Percentiles rank a stretch among this genome's conserved stretches.
Evolutionary conservation across 2,113 vertebrate species (phyloP).

Genomic region (Megalops atlanticus): DNA sequence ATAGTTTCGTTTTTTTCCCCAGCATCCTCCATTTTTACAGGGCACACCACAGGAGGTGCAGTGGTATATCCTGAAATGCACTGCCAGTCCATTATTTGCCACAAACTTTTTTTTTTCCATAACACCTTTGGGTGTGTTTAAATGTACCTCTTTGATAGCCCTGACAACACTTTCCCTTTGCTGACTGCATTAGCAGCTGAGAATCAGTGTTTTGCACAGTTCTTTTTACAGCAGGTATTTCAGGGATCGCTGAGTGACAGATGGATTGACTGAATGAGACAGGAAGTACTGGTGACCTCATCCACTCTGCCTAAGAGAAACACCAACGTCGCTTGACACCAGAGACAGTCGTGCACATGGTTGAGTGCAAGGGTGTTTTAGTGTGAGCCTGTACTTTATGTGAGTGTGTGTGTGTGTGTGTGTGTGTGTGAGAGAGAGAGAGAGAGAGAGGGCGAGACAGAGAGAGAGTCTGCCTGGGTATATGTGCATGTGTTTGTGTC

Average conservation of each 20-base stretch:
- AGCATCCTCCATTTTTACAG: not conserved
- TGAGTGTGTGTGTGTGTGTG: not conserved
- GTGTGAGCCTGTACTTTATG: no score
- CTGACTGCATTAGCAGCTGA: not conserved
- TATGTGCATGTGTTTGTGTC: not conserved
- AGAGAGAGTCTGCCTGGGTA: no score
- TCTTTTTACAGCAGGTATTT: not conserved
- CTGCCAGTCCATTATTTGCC: not conserved
- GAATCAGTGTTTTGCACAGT: not conserved
- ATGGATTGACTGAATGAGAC: constrained; percentile 3
- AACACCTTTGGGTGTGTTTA: not conserved
- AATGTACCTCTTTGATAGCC: not conserved
- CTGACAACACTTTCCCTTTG: not conserved
- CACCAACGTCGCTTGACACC: not conserved
- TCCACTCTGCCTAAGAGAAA: not conserved
- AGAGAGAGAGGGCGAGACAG: no score
- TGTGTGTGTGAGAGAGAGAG: no score
- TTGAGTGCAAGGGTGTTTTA: no score
- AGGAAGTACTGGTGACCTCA: not conserved
- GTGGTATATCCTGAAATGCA: not conserved
- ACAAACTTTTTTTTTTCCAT: not conserved
- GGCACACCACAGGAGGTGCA: no score
- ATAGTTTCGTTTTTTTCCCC: not conserved
- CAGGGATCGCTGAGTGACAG: not conserved
- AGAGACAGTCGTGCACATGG: not conserved